Evolutionary conservation across 2,888 invertebrate genomes (phyloP).

Genomic region (Gryllus longicercus): DNA sequence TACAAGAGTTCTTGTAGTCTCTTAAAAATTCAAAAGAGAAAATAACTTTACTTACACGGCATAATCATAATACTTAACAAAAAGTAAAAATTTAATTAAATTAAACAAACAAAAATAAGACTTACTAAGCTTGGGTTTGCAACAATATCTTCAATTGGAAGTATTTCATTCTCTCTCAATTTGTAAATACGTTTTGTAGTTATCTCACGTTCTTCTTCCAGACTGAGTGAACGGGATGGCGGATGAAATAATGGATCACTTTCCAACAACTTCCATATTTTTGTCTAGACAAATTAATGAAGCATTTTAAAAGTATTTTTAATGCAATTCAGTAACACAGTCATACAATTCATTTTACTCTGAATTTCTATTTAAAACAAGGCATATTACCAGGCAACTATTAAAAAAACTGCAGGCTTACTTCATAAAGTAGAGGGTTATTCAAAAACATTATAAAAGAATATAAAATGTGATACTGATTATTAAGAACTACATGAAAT

Average conservation of each 20-base stretch:
- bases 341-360: too few species aligned
- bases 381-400: too few species aligned
- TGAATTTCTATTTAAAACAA: too few species aligned
- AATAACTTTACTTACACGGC: background rate
- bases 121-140: conserved; percentile 40
- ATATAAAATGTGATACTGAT: background rate
- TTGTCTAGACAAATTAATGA: conserved; percentile 42
- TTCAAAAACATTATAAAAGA: background rate
- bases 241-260: conserved; percentile 49
- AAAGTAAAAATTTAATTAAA: background rate
- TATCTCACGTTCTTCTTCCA: conserved; percentile 45
- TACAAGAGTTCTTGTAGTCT: too few species aligned
- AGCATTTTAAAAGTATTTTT: too few species aligned
- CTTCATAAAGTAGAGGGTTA: background rate
- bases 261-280: conserved; percentile 47
- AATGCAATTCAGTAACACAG: too few species aligned
- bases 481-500: too few species aligned
- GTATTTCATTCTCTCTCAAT: conserved; percentile 58
- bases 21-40: background rate
- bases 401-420: too few species aligned
- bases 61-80: background rate
- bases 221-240: conserved; percentile 41
- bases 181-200: conserved; percentile 34
- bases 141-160: conserved; percentile 54
- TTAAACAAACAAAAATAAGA: background rate